These are phyloP conservation scores for Sinopyrophorus schimmeli DNA, from an alignment of 2,888 invertebrate species.

Conservation along the genomic window DNA sequence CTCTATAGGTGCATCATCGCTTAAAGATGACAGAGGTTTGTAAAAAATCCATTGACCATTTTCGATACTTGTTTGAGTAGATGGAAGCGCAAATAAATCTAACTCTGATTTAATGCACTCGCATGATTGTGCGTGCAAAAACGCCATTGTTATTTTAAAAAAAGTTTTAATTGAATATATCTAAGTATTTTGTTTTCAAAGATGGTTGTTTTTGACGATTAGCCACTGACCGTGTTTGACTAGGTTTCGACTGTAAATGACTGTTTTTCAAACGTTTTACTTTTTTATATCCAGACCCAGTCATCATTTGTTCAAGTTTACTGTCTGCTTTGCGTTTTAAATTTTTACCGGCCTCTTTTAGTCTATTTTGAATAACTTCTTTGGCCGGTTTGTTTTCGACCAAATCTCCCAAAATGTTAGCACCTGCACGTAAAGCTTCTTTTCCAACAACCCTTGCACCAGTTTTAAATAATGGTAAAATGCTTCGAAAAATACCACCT, in stretches of 20 bases:
- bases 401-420: slow-evolving; percentile 12
- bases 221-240: too few species aligned
- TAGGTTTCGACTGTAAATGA: too few species aligned
- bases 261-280: neutral
- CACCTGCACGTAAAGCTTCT: slow-evolving; percentile 6
- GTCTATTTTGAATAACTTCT: slow-evolving; percentile 4
- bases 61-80: slow-evolving; percentile 9
- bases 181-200: too few species aligned
- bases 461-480: slow-evolving; percentile 11
- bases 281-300: slow-evolving; percentile 15
- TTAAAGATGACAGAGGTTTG: slow-evolving; percentile 8
- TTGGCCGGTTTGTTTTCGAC: slow-evolving; percentile 2
- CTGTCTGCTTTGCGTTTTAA: slow-evolving; percentile 11
- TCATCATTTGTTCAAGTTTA: slow-evolving; percentile 10
- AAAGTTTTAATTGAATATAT: too few species aligned
- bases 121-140: slow-evolving; percentile 11
- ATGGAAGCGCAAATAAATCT: slow-evolving; percentile 10
- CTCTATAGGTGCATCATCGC: slow-evolving; percentile 7
- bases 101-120: slow-evolving; percentile 13
- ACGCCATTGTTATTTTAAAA: slow-evolving; percentile 17
- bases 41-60: slow-evolving; percentile 3
- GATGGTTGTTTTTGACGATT: too few species aligned
- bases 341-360: slow-evolving; percentile 8
- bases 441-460: slow-evolving; percentile 9
- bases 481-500: slow-evolving; percentile 13